Evolutionary conservation across 2,113 vertebrate genomes (phyloP).

Genomic region (Urocitellus parryii): DNA sequence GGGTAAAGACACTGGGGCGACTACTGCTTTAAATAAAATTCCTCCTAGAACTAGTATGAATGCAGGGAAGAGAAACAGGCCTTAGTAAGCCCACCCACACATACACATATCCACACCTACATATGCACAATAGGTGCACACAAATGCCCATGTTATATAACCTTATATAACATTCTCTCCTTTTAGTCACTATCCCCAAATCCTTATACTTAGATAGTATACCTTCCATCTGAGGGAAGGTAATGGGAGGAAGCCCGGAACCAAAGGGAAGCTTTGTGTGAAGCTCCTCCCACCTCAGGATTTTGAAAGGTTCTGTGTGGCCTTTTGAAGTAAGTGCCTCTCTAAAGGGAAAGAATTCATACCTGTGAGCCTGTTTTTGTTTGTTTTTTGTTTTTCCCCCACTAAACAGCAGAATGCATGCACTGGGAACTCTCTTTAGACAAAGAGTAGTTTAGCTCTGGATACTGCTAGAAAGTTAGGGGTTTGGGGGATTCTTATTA

Average conservation of each 20-base stretch:
- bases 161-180: no score
- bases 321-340: not conserved
- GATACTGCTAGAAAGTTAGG: not conserved
- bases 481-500: no score
- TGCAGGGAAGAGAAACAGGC: not conserved
- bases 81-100: not conserved
- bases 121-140: no score
- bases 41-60: conserved; percentile 1
- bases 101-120: not conserved
- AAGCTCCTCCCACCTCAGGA: not conserved
- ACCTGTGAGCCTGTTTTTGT: not conserved
- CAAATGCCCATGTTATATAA: not conserved
- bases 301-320: not conserved
- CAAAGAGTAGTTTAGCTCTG: not conserved
- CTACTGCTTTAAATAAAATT: conserved; percentile 28
- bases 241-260: not conserved
- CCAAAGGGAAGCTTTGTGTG: not conserved
- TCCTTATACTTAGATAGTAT: no score
- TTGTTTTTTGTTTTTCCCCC: not conserved
- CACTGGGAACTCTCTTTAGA: not conserved
- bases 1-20: not conserved
- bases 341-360: not conserved
- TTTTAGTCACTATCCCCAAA: no score
- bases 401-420: not conserved
- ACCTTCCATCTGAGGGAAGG: conserved; percentile 1